Conservation (phyloP, 2,888 invertebrate species). For the Troglohyphantes excavatus region DNA sequence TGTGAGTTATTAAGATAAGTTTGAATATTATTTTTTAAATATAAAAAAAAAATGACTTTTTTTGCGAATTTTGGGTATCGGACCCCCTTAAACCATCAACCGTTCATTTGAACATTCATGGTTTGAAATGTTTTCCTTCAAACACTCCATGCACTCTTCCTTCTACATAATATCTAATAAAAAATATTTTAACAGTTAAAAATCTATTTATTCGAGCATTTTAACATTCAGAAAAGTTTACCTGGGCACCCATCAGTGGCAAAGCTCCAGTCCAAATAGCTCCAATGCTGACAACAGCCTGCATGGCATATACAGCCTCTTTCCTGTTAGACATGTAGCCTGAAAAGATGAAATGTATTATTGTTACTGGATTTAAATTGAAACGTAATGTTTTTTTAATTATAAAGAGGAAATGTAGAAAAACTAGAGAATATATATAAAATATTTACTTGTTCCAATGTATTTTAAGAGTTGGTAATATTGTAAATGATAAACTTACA, state of each 20-base stretch:
- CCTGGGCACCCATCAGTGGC: slow-evolving; percentile 85
- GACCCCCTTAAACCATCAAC: no score
- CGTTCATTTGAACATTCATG: no score
- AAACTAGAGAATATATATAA: neutral
- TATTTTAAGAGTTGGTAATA: neutral
- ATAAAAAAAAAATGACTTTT: no score
- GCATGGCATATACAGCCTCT: slow-evolving; percentile 84
- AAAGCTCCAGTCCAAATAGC: slow-evolving; percentile 85
- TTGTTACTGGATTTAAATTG: no score
- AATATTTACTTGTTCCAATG: neutral
- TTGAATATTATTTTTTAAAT: no score
- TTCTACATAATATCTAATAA: neutral
- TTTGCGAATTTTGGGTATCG: no score
- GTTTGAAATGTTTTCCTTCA: no score
- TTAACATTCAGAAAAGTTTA: slow-evolving; percentile 76
- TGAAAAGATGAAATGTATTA: no score
- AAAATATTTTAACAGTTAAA: neutral
- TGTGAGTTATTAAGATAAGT: no score
- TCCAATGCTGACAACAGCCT: slow-evolving; percentile 84
- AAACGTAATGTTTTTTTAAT: no score
- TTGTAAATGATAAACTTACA: slow-evolving; percentile 43
- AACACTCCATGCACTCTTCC: slow-evolving; percentile 18
- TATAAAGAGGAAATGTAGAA: no score
- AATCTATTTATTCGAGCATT: no score
- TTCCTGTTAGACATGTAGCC: slow-evolving; percentile 85